Percentiles rank a stretch among this genome's conserved stretches.
Conservation (phyloP, 2,113 vertebrate species). For the Myiagra hebetior region DNA sequence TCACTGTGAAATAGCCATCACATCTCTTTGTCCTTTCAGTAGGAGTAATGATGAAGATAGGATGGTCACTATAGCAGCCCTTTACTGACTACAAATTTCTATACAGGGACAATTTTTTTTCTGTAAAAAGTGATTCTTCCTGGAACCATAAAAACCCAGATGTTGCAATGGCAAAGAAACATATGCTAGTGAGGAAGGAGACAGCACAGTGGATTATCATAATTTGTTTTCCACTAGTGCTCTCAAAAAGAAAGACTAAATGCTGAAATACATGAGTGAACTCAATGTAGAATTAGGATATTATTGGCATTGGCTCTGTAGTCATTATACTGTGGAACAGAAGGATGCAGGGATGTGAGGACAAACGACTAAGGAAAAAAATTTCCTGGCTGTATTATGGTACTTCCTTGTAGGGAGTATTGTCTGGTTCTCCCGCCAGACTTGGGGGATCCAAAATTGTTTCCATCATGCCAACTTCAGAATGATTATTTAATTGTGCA, state of each 20-base stretch:
- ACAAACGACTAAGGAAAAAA: not conserved
- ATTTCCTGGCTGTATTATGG: not conserved
- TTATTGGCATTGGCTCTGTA: not conserved
- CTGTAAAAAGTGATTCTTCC: not conserved
- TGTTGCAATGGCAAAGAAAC: not conserved
- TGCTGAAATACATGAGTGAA: not conserved
- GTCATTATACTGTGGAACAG: not conserved
- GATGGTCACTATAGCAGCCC: not conserved
- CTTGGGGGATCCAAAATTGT: not conserved
- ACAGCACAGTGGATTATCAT: not conserved
- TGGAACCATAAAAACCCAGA: not conserved
- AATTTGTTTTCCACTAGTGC: not conserved
- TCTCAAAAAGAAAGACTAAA: not conserved
- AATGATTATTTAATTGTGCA: not conserved
- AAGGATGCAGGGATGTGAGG: not conserved
- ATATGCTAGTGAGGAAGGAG: not conserved
- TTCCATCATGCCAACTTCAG: not conserved
- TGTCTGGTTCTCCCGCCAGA: not conserved
- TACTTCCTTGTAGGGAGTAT: not conserved
- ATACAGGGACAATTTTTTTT: not conserved
- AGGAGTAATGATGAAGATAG: not conserved
- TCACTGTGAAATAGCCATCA: not conserved
- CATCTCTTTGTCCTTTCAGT: not conserved
- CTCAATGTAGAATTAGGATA: not conserved
- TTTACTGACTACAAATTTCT: not conserved